These are phyloP conservation scores for Chironomus riparius DNA, from an alignment of 2,888 invertebrate genomes.

Conservation along the genomic window DNA sequence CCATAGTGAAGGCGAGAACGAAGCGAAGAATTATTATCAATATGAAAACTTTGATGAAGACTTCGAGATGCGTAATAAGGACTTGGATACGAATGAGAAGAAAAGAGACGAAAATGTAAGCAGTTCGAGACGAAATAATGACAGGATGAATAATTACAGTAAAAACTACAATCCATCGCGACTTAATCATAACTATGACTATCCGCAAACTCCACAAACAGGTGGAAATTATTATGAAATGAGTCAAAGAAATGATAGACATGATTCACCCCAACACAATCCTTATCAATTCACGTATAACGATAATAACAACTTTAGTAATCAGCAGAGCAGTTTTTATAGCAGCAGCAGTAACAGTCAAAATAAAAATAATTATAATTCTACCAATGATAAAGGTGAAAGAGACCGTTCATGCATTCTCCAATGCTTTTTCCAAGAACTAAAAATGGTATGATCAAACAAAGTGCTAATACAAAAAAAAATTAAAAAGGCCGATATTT, in stretches of 20 bases:
- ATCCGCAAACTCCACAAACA: constrained; percentile 31
- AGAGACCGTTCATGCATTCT: constrained; percentile 47
- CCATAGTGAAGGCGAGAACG: constrained; percentile 24
- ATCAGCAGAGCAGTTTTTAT: constrained; percentile 8
- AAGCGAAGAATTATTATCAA: constrained; percentile 29
- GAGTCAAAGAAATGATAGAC: constrained; percentile 5
- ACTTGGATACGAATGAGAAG: not conserved
- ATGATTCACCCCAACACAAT: constrained; percentile 33
- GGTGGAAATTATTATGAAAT: constrained; percentile 31
- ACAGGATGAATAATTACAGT: constrained; percentile 27
- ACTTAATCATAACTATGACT: not conserved
- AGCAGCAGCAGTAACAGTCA: not conserved
- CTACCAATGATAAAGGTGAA: constrained; percentile 6
- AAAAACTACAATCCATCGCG: constrained; percentile 24
- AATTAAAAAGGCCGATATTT: not conserved
- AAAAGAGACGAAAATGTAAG: constrained; percentile 25
- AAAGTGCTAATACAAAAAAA: not conserved
- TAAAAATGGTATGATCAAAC: constrained; percentile 50
- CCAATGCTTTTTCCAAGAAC: constrained; percentile 60
- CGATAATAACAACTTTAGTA: constrained; percentile 39
- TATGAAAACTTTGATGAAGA: constrained; percentile 33
- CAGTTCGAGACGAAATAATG: constrained; percentile 30
- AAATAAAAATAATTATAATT: constrained; percentile 9
- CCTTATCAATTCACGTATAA: constrained; percentile 35
- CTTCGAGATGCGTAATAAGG: constrained; percentile 27